Conservation (phyloP, 2,113 vertebrate species). For the Pyrgilauda ruficollis region DNA sequence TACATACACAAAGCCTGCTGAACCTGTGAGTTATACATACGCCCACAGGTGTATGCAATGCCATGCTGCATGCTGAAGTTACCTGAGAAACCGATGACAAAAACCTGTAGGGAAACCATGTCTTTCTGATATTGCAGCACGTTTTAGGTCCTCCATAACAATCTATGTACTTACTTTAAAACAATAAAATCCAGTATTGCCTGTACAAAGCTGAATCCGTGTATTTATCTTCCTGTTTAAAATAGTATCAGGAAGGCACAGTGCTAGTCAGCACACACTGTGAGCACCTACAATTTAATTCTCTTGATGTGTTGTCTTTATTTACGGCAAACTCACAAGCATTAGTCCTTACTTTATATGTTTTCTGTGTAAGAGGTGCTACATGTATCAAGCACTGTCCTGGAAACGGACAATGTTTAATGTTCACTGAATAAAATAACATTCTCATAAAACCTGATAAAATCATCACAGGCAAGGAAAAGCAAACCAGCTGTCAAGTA, state of each 20-base stretch:
- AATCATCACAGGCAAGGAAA: background rate
- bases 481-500: background rate
- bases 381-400: background rate
- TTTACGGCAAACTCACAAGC: background rate
- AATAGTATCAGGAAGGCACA: background rate
- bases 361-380: background rate
- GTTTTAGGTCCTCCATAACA: background rate
- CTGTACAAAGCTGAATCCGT: background rate
- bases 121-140: background rate
- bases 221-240: background rate
- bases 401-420: background rate
- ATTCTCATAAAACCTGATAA: constrained; percentile 1
- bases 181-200: background rate
- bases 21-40: background rate
- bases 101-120: background rate
- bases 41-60: background rate
- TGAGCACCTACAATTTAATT: background rate
- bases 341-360: background rate
- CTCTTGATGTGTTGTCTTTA: background rate
- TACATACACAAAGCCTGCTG: background rate
- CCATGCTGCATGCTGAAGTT: background rate
- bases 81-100: background rate
- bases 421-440: background rate
- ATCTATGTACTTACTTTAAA: background rate
- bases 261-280: background rate